phyloP scores from a whole-genome alignment of 2,113 vertebrate genomes.

The Actenoides lindsayi region DNA sequence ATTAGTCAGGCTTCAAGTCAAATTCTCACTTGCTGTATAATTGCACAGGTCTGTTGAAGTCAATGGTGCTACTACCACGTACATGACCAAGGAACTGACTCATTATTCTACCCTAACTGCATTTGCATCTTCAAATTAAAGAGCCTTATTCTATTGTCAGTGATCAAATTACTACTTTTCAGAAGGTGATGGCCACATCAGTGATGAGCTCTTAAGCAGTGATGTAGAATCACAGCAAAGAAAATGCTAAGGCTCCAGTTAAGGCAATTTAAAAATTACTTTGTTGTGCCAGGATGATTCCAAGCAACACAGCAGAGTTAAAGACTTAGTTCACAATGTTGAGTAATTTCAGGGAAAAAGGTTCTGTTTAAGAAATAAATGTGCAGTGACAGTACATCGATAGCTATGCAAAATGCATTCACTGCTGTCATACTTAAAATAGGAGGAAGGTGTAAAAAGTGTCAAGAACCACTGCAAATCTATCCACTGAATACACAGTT shows the following conservation, averaged over 20 bases:
- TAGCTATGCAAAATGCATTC: not conserved
- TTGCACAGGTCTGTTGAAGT: not conserved
- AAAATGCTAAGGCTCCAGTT: not conserved
- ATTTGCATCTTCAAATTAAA: not conserved
- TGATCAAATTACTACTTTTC: not conserved
- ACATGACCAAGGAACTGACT: not conserved
- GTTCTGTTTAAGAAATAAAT: not conserved
- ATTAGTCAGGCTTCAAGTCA: constrained; percentile 4
- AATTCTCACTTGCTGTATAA: not conserved
- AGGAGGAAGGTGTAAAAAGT: not conserved
- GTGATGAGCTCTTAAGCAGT: not conserved
- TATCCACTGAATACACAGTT: not conserved
- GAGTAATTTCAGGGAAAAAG: not conserved
- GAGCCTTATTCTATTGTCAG: not conserved
- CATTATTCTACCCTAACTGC: not conserved
- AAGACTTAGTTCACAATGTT: rapidly evolving
- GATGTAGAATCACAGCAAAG: not conserved
- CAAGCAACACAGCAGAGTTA: not conserved
- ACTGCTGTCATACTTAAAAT: not conserved
- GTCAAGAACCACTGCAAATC: not conserved
- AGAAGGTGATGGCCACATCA: not conserved
- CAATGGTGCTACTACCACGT: not conserved
- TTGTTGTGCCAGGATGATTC: not conserved
- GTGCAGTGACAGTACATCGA: rapidly evolving
- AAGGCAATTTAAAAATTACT: not conserved